Conservation (phyloP, 2,797 vertebrate species). For the Squalus acanthias region DNA sequence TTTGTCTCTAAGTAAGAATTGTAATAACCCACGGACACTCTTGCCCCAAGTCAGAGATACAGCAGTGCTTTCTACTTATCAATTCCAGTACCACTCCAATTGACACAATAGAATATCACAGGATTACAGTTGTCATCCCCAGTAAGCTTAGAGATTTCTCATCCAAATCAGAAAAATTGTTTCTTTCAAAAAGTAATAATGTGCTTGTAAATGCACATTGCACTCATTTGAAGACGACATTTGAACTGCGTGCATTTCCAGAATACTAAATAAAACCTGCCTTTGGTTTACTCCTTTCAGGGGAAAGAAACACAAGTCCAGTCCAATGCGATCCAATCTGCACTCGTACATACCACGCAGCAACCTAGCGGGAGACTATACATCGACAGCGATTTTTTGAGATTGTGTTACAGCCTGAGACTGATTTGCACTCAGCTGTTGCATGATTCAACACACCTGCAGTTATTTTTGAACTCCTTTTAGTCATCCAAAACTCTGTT, state of each 20-base stretch:
- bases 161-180: conserved; percentile 31
- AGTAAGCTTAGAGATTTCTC: conserved; percentile 15
- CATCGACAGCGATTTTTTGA: background rate
- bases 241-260: background rate
- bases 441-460: background rate
- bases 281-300: background rate
- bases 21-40: conserved; percentile 17
- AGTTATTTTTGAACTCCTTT: background rate
- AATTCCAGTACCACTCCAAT: conserved; percentile 14
- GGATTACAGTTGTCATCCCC: conserved; percentile 28
- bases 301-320: background rate
- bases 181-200: conserved; percentile 34
- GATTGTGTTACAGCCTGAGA: background rate
- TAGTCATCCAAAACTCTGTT: background rate
- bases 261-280: conserved; percentile 18
- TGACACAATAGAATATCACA: conserved; percentile 23
- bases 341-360: background rate
- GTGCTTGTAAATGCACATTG: conserved; percentile 3
- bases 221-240: conserved; percentile 7
- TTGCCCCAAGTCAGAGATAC: background rate
- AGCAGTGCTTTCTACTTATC: conserved; percentile 27
- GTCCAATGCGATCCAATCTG: background rate
- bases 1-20: conserved; percentile 23
- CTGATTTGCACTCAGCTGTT: background rate
- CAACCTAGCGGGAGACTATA: background rate